A percentile compares a stretch with the other conserved stretches of the same genome.
Conservation (phyloP, 2,888 invertebrate species). For the Sympetrum striolatum region DNA sequence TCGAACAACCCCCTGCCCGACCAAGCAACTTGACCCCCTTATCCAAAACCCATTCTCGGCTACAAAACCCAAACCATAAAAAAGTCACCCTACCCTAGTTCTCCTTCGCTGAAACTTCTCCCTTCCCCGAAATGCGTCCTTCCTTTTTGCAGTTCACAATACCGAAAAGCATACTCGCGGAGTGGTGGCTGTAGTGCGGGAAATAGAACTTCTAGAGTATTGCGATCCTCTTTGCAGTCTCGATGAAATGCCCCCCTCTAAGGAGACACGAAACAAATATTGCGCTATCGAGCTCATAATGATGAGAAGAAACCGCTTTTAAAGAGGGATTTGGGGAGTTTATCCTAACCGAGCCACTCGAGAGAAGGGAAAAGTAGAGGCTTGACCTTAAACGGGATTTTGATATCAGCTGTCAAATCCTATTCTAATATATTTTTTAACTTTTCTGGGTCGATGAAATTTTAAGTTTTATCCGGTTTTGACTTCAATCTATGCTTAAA, state of each 20-base stretch:
- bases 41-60: neutral
- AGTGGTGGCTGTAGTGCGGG: neutral
- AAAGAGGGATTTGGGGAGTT: neutral
- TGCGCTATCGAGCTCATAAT: neutral
- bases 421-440: too few species aligned
- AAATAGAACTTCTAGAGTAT: neutral
- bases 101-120: neutral
- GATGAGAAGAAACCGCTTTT: neutral
- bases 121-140: neutral
- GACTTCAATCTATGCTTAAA: too few species aligned
- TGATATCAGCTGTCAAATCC: too few species aligned
- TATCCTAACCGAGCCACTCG: neutral
- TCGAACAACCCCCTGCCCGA: neutral
- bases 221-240: neutral
- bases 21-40: constrained; percentile 27
- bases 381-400: too few species aligned
- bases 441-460: too few species aligned
- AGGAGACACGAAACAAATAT: neutral
- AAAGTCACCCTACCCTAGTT: neutral
- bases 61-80: neutral
- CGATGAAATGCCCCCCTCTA: neutral
- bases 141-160: neutral
- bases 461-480: too few species aligned
- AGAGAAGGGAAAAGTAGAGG: too few species aligned
- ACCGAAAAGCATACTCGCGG: neutral